Conservation (phyloP, 2,797 vertebrate species). For the Manis crassicaudata region DNA sequence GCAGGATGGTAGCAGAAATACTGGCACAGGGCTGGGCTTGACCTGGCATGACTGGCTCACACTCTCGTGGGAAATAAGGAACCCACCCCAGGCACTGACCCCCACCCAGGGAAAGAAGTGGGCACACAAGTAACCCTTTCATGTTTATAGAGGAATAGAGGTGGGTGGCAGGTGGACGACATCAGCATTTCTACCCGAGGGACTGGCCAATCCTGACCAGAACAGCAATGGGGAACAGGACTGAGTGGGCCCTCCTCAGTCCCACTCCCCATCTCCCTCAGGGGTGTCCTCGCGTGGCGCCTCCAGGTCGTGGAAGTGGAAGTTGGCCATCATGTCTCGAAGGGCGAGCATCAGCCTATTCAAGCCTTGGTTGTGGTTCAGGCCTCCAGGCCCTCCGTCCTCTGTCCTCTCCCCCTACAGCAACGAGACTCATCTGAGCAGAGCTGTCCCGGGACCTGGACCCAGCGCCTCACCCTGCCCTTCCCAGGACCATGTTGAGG, state of each 20-base stretch:
- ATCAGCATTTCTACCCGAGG: conserved; percentile 42
- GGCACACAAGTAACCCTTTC: not conserved
- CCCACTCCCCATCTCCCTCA: conserved; percentile 91
- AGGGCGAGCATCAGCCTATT: conserved; percentile 98
- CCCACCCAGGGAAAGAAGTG: not conserved
- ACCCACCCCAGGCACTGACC: too few species aligned
- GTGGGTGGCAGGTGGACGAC: not conserved
- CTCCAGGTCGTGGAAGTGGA: conserved; percentile 93
- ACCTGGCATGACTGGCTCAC: too few species aligned
- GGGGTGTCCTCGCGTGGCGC: conserved; percentile 93
- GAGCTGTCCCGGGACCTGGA: too few species aligned
- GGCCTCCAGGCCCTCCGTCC: conserved; percentile 90
- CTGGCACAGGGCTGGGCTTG: not conserved
- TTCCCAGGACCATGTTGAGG: not conserved
- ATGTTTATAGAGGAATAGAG: conserved; percentile 29
- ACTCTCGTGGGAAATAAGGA: too few species aligned
- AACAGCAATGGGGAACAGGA: accelerated
- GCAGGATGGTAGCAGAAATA: not conserved
- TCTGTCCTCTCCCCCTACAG: conserved; percentile 90
- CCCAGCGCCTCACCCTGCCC: not conserved
- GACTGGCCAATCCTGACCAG: conserved; percentile 56
- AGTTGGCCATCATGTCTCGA: conserved; percentile 98
- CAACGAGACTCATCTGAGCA: not conserved
- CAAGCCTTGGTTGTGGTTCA: conserved; percentile 95
- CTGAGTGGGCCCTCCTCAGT: conserved; percentile 41